Conservation (phyloP, 2,797 vertebrate genomes). For the Ptychadena robeensis region DNA sequence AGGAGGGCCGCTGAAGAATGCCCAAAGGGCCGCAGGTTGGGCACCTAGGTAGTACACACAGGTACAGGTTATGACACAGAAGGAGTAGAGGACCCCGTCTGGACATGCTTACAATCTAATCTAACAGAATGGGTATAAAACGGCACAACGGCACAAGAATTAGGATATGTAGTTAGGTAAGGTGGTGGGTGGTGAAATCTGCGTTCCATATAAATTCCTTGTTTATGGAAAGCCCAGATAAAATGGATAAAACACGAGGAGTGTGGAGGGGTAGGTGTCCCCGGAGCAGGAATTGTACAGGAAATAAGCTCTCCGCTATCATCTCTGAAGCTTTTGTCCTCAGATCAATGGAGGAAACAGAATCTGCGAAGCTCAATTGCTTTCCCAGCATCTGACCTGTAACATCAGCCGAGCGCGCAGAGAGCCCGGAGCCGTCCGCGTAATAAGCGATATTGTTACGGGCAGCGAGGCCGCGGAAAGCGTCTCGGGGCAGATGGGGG, state of each 20-base stretch:
- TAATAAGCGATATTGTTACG: constrained; percentile 62
- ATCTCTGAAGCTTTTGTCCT: constrained; percentile 51
- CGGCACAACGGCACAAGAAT: too few relatives aligned
- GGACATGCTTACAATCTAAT: too few relatives aligned
- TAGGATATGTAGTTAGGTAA: too few relatives aligned
- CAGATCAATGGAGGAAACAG: constrained; percentile 68
- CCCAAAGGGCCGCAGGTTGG: too few relatives aligned
- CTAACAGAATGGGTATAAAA: too few relatives aligned
- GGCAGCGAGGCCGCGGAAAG: constrained; percentile 65
- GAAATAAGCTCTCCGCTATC: constrained; percentile 32
- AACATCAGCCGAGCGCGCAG: constrained; percentile 64
- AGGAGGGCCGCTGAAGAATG: too few relatives aligned
- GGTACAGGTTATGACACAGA: too few relatives aligned
- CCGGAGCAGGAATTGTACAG: constrained; percentile 6
- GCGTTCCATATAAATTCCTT: too few relatives aligned
- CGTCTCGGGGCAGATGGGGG: constrained; percentile 64
- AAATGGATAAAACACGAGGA: background rate
- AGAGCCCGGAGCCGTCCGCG: constrained; percentile 60
- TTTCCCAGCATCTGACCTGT: constrained; percentile 72
- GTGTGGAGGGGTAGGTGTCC: background rate
- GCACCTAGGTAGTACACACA: too few relatives aligned
- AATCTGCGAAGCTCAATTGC: constrained; percentile 66
- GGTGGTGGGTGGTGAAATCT: too few relatives aligned
- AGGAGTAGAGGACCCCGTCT: too few relatives aligned
- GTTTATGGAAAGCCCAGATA: background rate